Evolutionary conservation across 2,113 vertebrate genomes (phyloP), one percentile per base, ranked within the genome.

Genomic region (Excalfactoria chinensis): DNA sequence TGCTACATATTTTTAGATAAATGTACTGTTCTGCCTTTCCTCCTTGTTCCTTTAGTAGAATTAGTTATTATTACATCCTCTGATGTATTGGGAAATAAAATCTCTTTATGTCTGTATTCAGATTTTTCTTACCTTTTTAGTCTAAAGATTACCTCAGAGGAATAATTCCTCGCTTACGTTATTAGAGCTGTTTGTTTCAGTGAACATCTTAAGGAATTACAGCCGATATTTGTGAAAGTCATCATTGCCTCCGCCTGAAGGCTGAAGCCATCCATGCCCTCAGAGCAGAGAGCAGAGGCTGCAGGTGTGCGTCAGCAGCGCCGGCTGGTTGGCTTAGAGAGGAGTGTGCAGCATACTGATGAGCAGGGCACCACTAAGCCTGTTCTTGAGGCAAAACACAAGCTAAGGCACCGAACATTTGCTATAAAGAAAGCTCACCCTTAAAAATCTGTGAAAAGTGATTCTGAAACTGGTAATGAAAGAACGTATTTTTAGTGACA

Each of bases 1-100:
- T 76, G 37, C 60, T 94, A 66, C 64, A 5, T 89, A 60, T 78
- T 84, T 94, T 70, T 79, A 71, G 25, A 55, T 78, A 1, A 64
- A 55, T 87, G 12, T 70, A 51, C 59, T 43, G 21, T 8, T 74
- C 4, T 77, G 7, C 72, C 41, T 95, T 88, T 69, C 19, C 17
- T 73, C 64, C 48, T 67, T 71, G 19, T 75, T 95, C 48, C 28
- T 49, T 87, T 30, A 63, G 68, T 49, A 89, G 71, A 85, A 83
- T 85, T 80, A 77, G n/a, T 71, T 83, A 76, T 75, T 82, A 60
- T 53, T 87, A 40, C 30, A 37, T 70, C 83, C 25, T 88, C 11
- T 41, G 51, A 69, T 43, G 32, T 62, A 34, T 7, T 59, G 75
- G 34, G 30, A 91, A 96, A 74, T 69, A 82, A 95, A 93, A 86